Base-by-base conservation (phyloP, 2,797 vertebrate species). In the Mionectes olivaceus region DNA sequence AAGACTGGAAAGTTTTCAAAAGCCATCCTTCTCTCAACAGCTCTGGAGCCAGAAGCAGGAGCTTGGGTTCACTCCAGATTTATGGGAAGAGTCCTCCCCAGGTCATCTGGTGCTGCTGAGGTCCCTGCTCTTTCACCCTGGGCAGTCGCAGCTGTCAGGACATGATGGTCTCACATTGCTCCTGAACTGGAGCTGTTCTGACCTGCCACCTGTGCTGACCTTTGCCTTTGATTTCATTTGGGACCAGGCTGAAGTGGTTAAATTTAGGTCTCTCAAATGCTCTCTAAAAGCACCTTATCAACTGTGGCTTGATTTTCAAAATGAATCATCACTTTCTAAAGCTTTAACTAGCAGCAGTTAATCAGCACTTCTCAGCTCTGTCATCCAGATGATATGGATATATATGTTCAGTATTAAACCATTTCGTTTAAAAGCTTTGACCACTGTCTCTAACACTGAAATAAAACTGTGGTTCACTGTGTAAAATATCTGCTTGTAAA, bases 1-100 rank as follows among this genome's bases (percentile, higher is more conserved):
- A 24, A 73, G 87, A 35, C 80, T 91, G 82, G 74, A 79, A 96
- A 84, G 44, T 76, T 94, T 86, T 87, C 89, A 76, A 77, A 90
- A 83, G 64, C 70, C 83, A 84, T 87, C 49, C 63, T 86, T 88
- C 87, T 70, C 83, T 76, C 90, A 86, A 4, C 87, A 94, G 80
- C 71, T 63, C 49, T 59, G 27, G 67, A 67, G 75, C 69, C 80
- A 65, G 64, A 80, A 63, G 69, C 87, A 78, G 83, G 63, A 88
- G 73, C 16, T n/a, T 33, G 85, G 77, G 53, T 15, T 86, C 43
- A 3, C 59, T 65, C 57, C 32, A 35, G 61, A 56, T 28, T 73
- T 69, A 44, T 52, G 70, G 30, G 18, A 13, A 55, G 63, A 88
- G 67, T 14, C 3, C 0, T 14, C 59, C 68, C 64, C 18, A 12